Evolutionary conservation across 2,888 invertebrate species (phyloP).

Genomic region (Euspilapteryx auroguttella): DNA sequence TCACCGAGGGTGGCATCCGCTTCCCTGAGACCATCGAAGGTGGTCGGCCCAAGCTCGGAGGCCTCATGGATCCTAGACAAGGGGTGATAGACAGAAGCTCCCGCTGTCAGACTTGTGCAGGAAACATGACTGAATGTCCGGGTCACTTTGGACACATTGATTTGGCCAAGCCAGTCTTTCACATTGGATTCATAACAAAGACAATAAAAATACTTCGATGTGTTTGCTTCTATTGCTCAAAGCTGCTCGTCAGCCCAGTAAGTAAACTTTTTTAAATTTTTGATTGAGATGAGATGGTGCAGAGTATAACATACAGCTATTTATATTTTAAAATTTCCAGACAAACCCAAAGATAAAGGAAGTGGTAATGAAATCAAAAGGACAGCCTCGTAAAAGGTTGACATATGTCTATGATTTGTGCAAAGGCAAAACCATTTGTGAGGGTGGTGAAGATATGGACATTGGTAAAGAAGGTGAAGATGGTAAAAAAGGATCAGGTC

Average conservation of each 20-base stretch:
- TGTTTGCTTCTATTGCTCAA: constrained; percentile 99
- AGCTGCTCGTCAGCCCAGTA: constrained; percentile 91
- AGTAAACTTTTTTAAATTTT: constrained; percentile 36
- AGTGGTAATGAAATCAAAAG: constrained; percentile 93
- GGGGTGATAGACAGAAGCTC: constrained; percentile 95
- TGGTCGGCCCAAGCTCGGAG: constrained; percentile 95
- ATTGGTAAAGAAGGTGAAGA: constrained; percentile 77
- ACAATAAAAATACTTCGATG: constrained; percentile 97
- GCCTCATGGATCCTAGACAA: constrained; percentile 98
- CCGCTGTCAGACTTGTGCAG: constrained; percentile 93
- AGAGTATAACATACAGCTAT: no score
- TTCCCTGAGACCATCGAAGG: constrained; percentile 99
- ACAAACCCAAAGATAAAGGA: constrained; percentile 92
- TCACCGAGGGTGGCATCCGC: constrained; percentile 94
- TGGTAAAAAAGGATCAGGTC: constrained; percentile 62
- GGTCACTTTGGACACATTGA: constrained; percentile 99
- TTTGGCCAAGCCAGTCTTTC: constrained; percentile 97
- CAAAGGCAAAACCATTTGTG: constrained; percentile 97
- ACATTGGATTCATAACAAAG: constrained; percentile 96
- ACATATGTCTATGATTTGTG: constrained; percentile 97
- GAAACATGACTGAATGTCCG: constrained; percentile 98
- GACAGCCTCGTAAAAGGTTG: constrained; percentile 91
- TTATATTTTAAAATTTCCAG: no score
- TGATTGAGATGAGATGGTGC: no score
- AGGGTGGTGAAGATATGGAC: constrained; percentile 98